A percentile compares a stretch with the other conserved stretches of the same genome.
These are phyloP conservation scores for Galbula dea DNA, from an alignment of 2,113 vertebrate genomes.

Conservation along the genomic window DNA sequence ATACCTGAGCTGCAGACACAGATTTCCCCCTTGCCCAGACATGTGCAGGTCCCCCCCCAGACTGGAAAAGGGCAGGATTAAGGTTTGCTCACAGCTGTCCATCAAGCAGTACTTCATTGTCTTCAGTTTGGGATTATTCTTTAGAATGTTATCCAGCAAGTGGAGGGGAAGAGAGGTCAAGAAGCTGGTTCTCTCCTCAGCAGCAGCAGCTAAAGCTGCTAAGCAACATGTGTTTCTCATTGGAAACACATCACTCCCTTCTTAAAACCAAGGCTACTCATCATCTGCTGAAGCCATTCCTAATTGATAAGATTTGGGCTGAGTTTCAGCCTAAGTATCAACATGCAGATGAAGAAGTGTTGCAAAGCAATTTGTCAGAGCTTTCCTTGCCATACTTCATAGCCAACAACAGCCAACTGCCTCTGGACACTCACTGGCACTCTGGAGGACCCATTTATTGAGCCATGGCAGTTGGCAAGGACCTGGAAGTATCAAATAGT, in stretches of 20 bases:
- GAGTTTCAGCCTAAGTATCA: background rate
- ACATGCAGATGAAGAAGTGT: background rate
- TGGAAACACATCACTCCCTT: constrained; percentile 58
- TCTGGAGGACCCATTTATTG: background rate
- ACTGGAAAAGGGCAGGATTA: background rate
- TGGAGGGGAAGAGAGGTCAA: constrained; percentile 36
- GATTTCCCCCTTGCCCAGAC: background rate
- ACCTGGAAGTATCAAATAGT: background rate
- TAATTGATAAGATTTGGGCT: constrained; percentile 38
- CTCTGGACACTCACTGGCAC: background rate
- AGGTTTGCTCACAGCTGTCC: background rate
- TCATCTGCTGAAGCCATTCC: constrained; percentile 46
- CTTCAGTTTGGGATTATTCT: constrained; percentile 30
- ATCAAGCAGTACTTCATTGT: background rate
- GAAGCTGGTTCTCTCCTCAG: background rate
- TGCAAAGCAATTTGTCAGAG: background rate
- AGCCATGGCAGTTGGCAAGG: background rate
- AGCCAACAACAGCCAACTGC: background rate
- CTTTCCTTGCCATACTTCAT: background rate
- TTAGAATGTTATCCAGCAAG: constrained; percentile 40
- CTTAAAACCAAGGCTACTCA: constrained; percentile 38
- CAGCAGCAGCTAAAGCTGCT: constrained; percentile 40
- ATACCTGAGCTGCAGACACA: background rate
- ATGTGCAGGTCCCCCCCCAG: constrained; percentile 3
- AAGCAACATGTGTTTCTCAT: constrained; percentile 49